phyloP scores from a whole-genome alignment of 2,797 vertebrate genomes.

The Nasua narica region DNA sequence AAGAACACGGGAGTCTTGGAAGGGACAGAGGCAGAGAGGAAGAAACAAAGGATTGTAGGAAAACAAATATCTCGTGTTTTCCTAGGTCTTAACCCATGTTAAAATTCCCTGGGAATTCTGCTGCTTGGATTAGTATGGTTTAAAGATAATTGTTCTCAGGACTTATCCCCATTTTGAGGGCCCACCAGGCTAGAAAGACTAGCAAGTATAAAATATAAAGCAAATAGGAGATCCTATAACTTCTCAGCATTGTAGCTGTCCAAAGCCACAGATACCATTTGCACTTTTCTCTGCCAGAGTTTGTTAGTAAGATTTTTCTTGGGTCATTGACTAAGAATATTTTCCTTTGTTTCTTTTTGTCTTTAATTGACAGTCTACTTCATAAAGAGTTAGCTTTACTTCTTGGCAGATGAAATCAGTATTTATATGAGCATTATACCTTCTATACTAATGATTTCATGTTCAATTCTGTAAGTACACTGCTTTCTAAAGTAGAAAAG shows the following conservation, averaged over 20 bases:
- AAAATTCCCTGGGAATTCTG: slow-evolving; percentile 22
- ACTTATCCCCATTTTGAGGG: slow-evolving; percentile 14
- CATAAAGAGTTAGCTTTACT: background rate
- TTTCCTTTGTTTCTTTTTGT: slow-evolving; percentile 36
- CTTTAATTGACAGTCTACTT: background rate
- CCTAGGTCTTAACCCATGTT: background rate
- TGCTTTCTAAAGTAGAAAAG: no score
- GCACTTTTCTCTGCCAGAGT: slow-evolving; percentile 43
- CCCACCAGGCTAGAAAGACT: slow-evolving; percentile 10
- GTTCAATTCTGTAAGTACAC: background rate
- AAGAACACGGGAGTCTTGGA: background rate
- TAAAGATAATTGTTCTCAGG: slow-evolving; percentile 44
- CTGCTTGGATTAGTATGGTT: slow-evolving; percentile 26
- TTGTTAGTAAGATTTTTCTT: slow-evolving; percentile 33
- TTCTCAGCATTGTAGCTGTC: slow-evolving; percentile 26
- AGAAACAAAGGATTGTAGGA: background rate
- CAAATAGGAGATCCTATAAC: slow-evolving; percentile 51
- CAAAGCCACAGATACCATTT: slow-evolving; percentile 55
- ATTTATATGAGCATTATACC: background rate
- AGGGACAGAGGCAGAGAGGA: background rate
- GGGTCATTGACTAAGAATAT: slow-evolving; percentile 33
- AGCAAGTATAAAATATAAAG: slow-evolving; percentile 33
- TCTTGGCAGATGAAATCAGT: background rate
- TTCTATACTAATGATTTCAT: background rate
- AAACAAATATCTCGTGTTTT: slow-evolving; percentile 36